phyloP scores from a whole-genome alignment of 2,888 invertebrate species.

The Cataglyphis livida region DNA sequence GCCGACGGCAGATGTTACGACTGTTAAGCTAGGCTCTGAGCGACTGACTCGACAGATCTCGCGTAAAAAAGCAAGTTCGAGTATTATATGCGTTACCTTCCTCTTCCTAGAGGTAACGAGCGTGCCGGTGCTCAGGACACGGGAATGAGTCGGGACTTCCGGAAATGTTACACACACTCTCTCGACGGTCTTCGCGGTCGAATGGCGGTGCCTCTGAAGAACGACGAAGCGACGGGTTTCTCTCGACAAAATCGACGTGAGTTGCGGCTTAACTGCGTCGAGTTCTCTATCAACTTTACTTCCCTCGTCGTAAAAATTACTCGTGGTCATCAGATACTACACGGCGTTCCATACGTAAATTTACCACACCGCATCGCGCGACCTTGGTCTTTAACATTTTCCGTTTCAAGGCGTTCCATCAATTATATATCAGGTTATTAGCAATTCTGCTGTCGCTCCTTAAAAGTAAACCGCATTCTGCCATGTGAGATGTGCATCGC shows the following conservation, averaged over 20 bases:
- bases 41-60: constrained; percentile 82
- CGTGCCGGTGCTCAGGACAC: constrained; percentile 57
- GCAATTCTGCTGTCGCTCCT: constrained; percentile 16
- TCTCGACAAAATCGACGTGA: constrained; percentile 9
- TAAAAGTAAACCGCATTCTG: constrained; percentile 7
- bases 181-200: constrained; percentile 13
- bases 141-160: constrained; percentile 58
- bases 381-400: constrained; percentile 26
- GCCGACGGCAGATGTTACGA: constrained; percentile 77
- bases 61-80: constrained; percentile 52
- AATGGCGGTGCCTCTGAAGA: constrained; percentile 37
- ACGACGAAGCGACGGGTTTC: constrained; percentile 10
- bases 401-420: constrained; percentile 15
- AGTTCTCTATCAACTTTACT: constrained; percentile 24
- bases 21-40: constrained; percentile 71
- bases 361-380: neutral
- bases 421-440: constrained; percentile 32
- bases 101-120: constrained; percentile 78
- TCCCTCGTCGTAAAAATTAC: neutral
- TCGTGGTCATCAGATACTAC: constrained; percentile 3
- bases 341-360: neutral
- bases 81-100: constrained; percentile 71
- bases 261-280: neutral
- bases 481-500: neutral
- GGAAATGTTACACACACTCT: constrained; percentile 59